Evolutionary conservation across 2,888 invertebrate species (phyloP), one percentile per base, ranked within the genome.

Genomic region (Eueremaeus valkanovi): DNA sequence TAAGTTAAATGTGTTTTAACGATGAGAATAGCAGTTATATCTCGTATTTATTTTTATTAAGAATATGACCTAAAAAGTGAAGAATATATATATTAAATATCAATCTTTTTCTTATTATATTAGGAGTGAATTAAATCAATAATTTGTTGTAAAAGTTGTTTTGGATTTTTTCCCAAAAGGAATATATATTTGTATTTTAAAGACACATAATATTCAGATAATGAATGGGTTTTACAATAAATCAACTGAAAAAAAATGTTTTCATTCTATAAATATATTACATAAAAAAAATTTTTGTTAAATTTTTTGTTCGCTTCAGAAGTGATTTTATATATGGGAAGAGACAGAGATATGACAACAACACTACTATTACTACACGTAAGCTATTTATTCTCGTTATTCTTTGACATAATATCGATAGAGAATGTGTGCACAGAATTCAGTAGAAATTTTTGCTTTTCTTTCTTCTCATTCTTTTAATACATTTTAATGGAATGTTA

Each of bases 311-410:
- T 5, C n/a, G n/a, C n/a, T 36, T 6, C 45, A 6, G 45, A 45
- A 45, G 8, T 6, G 16, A 11, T 45, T 45, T 45, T 45, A 45
- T 58, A 21, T 18, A 31, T 29, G 31, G 45, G 49, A 6, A 58
- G 13, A 58, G 58, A 58, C 58, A 58, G 8, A 31, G 31, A 27
- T 29, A 58, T 58, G 58, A 58, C 58, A 58, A 31, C 29, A 29
- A 58, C 29, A 58, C 58, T 58, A 58, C 58, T 58, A 29, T 16
- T 58, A 16, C 29, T 29, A 11, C 29, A 27, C 29, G 3, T 31
- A 58, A 31, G 58, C 58, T 58, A 58, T 58, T 58, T 24, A 58
- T 58, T 58, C 29, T 58, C 31, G 58, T 58, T 58, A 58, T 58
- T 31, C 31, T 58, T 1, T 58, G 58, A 58, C 58, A 58, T 58